Evolutionary conservation across 2,797 vertebrate species (phyloP), one percentile per base, ranked within the genome.

Genomic region (Ptychadena robeensis): DNA sequence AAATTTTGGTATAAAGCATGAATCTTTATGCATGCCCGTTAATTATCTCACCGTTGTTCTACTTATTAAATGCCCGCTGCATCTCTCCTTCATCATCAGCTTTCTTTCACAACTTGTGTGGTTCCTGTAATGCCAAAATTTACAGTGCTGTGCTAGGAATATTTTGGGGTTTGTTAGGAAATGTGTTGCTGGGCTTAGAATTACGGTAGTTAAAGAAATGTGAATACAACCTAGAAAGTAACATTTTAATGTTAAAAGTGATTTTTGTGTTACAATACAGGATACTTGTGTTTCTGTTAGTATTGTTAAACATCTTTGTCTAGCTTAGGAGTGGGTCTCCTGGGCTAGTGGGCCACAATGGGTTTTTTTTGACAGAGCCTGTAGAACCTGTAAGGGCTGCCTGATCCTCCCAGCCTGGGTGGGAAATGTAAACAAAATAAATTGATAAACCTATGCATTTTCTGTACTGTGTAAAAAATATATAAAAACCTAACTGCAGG

Each of bases 1-100:
- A 97, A 98, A 97, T 97, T 96, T 96, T 95, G 94, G 95, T 96
- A 96, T 95, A 96, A 97, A 97, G 96, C 96, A 95, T 95, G 96
- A 97, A 97, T 98, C 96, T 98, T 98, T 96, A 98, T 98, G 98
- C 96, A 97, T 93, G 93, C 93, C 91, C 92, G 94, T 94, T 95
- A 95, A 95, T 99, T 97, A 97, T 94, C 96, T 93, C 90, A 92
- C 91, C 90, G 94, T 92, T 95, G 94, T 92, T 94, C 92, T 90
- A 95, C 94, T 96, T 96, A 95, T 96, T 98, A 97, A 98, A 98
- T 96, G 96, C 95, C 94, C 94, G 92, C 93, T 95, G 95, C 94
- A 93, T 96, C 95, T 92, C 91, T 94, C 96, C 94, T 96, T 97
- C 97, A 98, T 98, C 96, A 98, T 95, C 94, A 94, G 94, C 94